These are phyloP conservation scores for Glossosoma conforme DNA, from an alignment of 1,140 invertebrate genomes.

Conservation along the genomic window DNA sequence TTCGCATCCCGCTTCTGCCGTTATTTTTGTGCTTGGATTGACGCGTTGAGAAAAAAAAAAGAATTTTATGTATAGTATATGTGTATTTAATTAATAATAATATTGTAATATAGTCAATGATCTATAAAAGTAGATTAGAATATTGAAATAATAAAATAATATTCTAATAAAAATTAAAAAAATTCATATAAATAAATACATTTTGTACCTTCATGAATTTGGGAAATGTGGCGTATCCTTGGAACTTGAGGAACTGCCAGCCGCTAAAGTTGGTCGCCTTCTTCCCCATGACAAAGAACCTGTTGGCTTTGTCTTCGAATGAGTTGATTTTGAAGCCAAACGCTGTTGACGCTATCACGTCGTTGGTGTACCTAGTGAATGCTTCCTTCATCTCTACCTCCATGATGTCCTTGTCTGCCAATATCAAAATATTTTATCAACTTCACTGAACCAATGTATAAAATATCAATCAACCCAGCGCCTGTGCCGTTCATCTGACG, in stretches of 20 bases:
- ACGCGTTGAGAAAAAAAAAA: too few relatives aligned
- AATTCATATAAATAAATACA: too few relatives aligned
- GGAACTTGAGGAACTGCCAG: slow-evolving; percentile 36
- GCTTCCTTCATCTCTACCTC: slow-evolving; percentile 45
- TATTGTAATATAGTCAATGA: too few relatives aligned
- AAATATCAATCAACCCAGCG: not conserved
- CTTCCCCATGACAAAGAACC: slow-evolving; percentile 47
- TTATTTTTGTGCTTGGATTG: too few relatives aligned
- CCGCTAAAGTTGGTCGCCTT: slow-evolving; percentile 38
- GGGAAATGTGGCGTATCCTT: slow-evolving; percentile 20
- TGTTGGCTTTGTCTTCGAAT: slow-evolving; percentile 42
- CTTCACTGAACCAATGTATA: not conserved
- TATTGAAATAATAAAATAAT: too few relatives aligned
- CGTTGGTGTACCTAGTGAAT: slow-evolving; percentile 45
- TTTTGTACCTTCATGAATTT: slow-evolving; percentile 26
- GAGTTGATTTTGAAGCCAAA: slow-evolving; percentile 51
- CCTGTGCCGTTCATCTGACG: too few relatives aligned
- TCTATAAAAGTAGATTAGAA: too few relatives aligned
- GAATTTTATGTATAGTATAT: too few relatives aligned
- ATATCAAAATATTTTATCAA: not conserved
- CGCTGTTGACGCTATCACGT: slow-evolving; percentile 50
- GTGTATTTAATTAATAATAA: too few relatives aligned
- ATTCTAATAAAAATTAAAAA: too few relatives aligned
- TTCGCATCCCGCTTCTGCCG: too few relatives aligned
- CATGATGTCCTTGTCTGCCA: slow-evolving; percentile 5